Conservation (phyloP, 35 echinoderm and acorn worm genomes). For the Amphiura filiformis region DNA sequence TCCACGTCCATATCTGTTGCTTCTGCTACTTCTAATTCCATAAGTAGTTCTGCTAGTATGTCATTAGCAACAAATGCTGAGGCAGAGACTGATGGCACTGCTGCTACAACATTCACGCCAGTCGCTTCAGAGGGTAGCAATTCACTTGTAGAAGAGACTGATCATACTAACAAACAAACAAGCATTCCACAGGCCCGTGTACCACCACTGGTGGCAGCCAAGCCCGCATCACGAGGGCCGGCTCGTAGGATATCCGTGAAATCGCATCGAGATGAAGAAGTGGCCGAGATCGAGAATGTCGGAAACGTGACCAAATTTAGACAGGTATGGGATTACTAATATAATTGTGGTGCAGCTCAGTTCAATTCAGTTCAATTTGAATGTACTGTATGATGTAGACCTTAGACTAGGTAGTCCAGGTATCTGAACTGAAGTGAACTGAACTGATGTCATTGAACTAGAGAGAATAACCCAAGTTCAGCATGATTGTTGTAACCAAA, state of each 20-base stretch:
- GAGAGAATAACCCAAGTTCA: too few species aligned
- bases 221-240: not conserved
- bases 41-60: not conserved
- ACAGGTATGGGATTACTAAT: conserved; percentile 24
- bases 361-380: too few species aligned
- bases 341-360: too few species aligned
- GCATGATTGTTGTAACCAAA: too few species aligned
- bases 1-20: not conserved
- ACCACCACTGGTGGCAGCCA: not conserved
- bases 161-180: not conserved
- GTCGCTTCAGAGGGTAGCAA: not conserved
- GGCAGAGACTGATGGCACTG: not conserved
- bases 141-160: not conserved
- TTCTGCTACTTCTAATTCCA: not conserved
- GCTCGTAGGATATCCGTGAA: not conserved
- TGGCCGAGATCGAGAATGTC: not conserved
- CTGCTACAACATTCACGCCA: not conserved
- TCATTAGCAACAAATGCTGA: not conserved
- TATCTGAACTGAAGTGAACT: too few species aligned
- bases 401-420: too few species aligned
- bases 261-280: not conserved
- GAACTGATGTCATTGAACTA: too few species aligned
- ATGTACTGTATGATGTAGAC: too few species aligned
- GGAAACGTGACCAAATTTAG: conserved; percentile 33
- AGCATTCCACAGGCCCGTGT: conserved; percentile 19